A percentile compares a stretch with the other conserved stretches of the same genome.
These are phyloP conservation scores for Junonia oenone DNA, from an alignment of 2,888 invertebrate genomes.

Conservation along the genomic window DNA sequence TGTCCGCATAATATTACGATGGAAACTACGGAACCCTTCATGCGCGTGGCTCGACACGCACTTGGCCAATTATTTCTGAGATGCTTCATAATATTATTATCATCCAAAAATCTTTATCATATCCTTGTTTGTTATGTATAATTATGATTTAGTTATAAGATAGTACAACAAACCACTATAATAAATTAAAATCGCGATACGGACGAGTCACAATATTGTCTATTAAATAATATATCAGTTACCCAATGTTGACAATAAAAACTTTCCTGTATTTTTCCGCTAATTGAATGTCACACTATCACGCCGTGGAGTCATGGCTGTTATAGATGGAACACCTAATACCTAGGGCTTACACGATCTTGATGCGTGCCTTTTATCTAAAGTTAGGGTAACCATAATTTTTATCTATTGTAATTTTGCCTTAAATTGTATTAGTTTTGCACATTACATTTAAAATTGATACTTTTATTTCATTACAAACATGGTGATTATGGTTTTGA, in stretches of 20 bases:
- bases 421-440: no score
- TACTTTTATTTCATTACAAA: no score
- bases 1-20: no score
- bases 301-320: slow-evolving; percentile 8
- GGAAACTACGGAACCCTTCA: no score
- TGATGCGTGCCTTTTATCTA: slow-evolving; percentile 6
- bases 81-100: no score
- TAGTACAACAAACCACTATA: background rate
- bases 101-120: no score
- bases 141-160: no score
- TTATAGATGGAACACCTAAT: slow-evolving; percentile 2
- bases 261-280: background rate
- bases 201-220: background rate
- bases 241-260: background rate
- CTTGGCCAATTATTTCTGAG: no score
- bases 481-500: no score
- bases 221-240: background rate
- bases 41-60: no score
- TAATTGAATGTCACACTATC: background rate
- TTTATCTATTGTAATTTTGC: background rate
- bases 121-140: no score
- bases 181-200: background rate
- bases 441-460: no score
- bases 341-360: slow-evolving; percentile 6
- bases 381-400: background rate